phyloP scores from a whole-genome alignment of 2,888 invertebrate genomes.

The Boloria selene region DNA sequence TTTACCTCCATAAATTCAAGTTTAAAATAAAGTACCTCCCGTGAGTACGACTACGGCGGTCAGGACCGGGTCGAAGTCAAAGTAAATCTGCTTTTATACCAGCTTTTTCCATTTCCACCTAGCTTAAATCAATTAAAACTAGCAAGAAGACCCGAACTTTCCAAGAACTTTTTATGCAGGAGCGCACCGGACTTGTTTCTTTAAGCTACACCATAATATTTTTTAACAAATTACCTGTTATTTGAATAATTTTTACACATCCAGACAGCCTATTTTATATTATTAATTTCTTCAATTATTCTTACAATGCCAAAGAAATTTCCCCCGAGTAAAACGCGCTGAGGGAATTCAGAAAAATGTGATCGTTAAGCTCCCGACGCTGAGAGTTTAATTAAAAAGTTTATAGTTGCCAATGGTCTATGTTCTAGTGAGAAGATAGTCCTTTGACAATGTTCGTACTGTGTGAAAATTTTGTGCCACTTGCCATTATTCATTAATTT shows the following conservation, averaged over 20 bases:
- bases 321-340: constrained; percentile 62
- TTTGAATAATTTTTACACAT: constrained; percentile 22
- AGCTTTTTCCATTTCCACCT: constrained; percentile 47
- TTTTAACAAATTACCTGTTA: constrained; percentile 13
- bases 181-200: constrained; percentile 47
- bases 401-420: constrained; percentile 55
- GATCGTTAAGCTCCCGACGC: constrained; percentile 66
- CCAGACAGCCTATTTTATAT: constrained; percentile 61
- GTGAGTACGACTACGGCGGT: constrained; percentile 41
- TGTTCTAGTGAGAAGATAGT: constrained; percentile 31
- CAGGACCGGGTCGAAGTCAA: constrained; percentile 33
- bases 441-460: constrained; percentile 32
- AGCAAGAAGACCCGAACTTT: constrained; percentile 42
- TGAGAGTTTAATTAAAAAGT: constrained; percentile 76
- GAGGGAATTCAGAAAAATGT: constrained; percentile 74
- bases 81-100: constrained; percentile 33
- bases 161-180: constrained; percentile 45
- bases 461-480: constrained; percentile 15
- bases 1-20: constrained; percentile 54
- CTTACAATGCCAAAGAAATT: constrained; percentile 65
- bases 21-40: constrained; percentile 53
- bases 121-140: constrained; percentile 69
- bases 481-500: constrained; percentile 18
- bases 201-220: constrained; percentile 26
- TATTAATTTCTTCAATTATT: constrained; percentile 76